Evolutionary conservation across 2,797 vertebrate species (phyloP), one percentile per base, ranked within the genome.

Genomic region (Megalops cyprinoides): DNA sequence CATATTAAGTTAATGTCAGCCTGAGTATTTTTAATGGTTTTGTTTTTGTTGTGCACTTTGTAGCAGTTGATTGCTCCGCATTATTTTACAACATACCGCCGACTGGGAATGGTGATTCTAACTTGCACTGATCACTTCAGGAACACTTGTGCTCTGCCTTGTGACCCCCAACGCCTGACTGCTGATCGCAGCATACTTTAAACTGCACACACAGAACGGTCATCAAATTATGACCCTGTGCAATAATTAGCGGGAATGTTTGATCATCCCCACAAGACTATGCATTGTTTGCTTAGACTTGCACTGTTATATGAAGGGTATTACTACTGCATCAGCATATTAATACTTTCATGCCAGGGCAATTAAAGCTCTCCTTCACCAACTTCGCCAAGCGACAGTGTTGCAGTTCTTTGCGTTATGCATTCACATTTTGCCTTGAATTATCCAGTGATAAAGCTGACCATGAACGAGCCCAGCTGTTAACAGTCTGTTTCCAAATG

Each of bases 181-280:
- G 78, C 62, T 79, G 67, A 79, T 67, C 71, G 37, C 60, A 49
- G 20, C 46, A 71, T 31, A 34, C 44, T 69, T 71, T 42, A 60
- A 60, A 78, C 56, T 56, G 20, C 76, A 46, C 37, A 62, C 9
- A 28, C 34, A 39, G 46, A 74, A 51, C 25, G 73, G 73, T 74
- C 48, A 74, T 74, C 46, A 74, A 74, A 74, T 51, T 48, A 74
- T n/a, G 25, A 31, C 46, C 73, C 46, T 48, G 23, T 31, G 42
- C 49, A 51, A 74, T 48, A 74, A 74, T 74, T 51, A 74, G 46
- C 6, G 46, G n/a, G 28, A 74, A 74, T 74, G 73, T 74, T 49
- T 74, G 25, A 74, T 74, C 46, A 31, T 74, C 44, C 73, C 73
- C 73, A 48, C 46, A 74, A 74, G 73, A 51, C 46, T 51, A 31